phyloP scores from a whole-genome alignment of 2,113 vertebrate genomes.

The Cairina moschata region DNA sequence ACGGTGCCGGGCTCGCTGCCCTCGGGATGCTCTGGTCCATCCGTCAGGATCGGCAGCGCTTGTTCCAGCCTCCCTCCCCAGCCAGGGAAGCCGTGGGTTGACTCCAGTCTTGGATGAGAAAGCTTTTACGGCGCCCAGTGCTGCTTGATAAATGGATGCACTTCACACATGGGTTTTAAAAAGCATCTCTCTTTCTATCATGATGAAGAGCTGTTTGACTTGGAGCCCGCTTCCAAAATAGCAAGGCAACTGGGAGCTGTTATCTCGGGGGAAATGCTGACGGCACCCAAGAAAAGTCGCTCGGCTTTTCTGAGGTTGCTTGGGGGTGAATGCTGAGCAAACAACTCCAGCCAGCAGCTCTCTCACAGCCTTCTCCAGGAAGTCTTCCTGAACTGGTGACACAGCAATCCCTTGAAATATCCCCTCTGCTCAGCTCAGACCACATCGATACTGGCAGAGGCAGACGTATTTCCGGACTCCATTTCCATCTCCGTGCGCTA shows the following conservation, averaged over 20 bases:
- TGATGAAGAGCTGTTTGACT: constrained; percentile 10
- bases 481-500: background rate
- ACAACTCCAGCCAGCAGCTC: background rate
- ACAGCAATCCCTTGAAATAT: background rate
- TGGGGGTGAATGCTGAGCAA: background rate
- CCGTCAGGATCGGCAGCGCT: fast-evolving
- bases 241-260: background rate
- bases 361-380: background rate
- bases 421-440: background rate
- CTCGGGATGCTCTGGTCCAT: background rate
- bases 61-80: background rate
- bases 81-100: background rate
- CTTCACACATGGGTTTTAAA: background rate
- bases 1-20: background rate
- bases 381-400: background rate
- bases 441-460: fast-evolving
- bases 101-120: background rate
- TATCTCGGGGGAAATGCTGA: background rate
- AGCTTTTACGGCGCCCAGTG: background rate
- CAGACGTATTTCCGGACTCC: background rate
- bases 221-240: background rate
- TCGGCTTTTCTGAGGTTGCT: background rate
- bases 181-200: background rate
- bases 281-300: background rate
- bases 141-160: background rate